A percentile compares a stretch with the other conserved stretches of the same genome.
These are phyloP conservation scores for Stenopsyche tienmushanensis DNA, from an alignment of 1,140 invertebrate genomes.

Conservation along the genomic window DNA sequence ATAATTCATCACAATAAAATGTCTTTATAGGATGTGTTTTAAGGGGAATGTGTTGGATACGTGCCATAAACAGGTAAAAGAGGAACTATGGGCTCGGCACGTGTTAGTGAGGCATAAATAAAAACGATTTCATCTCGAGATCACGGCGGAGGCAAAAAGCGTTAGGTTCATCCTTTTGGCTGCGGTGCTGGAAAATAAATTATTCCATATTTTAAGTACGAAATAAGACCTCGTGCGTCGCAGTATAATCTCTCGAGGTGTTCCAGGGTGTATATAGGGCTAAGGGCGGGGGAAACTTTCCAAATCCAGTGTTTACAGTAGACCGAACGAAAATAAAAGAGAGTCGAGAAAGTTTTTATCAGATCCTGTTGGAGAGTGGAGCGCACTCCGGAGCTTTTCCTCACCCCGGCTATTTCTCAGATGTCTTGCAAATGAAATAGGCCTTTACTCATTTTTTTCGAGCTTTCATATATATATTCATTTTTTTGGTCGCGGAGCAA, in stretches of 20 bases:
- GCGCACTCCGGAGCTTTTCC: conserved; percentile 27
- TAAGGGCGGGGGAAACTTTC: conserved; percentile 23
- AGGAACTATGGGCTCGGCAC: too few species aligned
- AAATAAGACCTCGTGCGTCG: conserved; percentile 12
- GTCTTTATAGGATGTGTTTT: too few species aligned
- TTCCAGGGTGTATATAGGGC: too few species aligned
- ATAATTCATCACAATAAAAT: too few species aligned
- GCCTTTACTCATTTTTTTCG: conserved; percentile 38
- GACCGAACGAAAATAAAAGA: conserved; percentile 38
- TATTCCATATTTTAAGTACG: conserved; percentile 17
- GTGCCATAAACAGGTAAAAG: too few species aligned
- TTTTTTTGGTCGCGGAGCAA: conserved; percentile 1
- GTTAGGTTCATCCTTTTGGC: background rate
- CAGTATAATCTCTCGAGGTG: background rate
- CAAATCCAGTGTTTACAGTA: conserved; percentile 39
- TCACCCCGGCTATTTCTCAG: conserved; percentile 32
- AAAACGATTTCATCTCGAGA: too few species aligned
- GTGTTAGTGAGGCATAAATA: too few species aligned
- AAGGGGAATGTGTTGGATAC: too few species aligned
- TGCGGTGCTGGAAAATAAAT: background rate
- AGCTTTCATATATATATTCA: conserved; percentile 1
- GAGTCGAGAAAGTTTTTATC: conserved; percentile 38
- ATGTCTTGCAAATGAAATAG: conserved; percentile 41
- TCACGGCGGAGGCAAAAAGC: too few species aligned
- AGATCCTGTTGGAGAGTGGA: conserved; percentile 34